Conservation (phyloP, 2,888 invertebrate species). For the Molorchus minor region DNA sequence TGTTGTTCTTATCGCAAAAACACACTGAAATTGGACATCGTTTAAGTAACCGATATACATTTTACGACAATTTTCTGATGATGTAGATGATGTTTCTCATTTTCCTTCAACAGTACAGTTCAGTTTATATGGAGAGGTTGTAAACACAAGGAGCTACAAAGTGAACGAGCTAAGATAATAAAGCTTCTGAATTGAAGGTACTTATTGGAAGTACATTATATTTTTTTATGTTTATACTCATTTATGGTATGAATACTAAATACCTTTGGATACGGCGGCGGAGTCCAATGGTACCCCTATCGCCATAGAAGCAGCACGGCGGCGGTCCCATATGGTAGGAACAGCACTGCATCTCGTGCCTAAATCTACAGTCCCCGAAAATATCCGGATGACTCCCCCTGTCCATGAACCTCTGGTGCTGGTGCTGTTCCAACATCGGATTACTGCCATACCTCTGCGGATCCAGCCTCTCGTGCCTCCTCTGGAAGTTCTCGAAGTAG, state of each 20-base stretch:
- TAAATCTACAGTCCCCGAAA: slow-evolving; percentile 54
- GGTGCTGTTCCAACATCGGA: slow-evolving; percentile 58
- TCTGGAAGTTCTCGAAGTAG: slow-evolving; percentile 69
- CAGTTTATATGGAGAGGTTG: too few species aligned
- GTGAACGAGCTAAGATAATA: too few species aligned
- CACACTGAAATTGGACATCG: too few species aligned
- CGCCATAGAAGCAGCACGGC: slow-evolving; percentile 56
- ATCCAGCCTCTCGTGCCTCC: slow-evolving; percentile 66
- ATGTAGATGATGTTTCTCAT: too few species aligned
- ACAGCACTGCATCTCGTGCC: slow-evolving; percentile 54
- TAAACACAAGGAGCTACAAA: too few species aligned
- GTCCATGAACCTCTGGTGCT: slow-evolving; percentile 40
- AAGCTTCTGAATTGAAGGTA: too few species aligned
- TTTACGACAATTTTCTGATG: too few species aligned
- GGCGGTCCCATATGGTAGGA: slow-evolving; percentile 56
- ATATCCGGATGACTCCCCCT: slow-evolving; percentile 62
- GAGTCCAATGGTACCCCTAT: slow-evolving; percentile 57
- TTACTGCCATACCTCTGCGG: slow-evolving; percentile 61
- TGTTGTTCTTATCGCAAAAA: too few species aligned
- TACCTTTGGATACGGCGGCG: slow-evolving; percentile 55
- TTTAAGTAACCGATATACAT: too few species aligned
- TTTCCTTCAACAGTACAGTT: too few species aligned
- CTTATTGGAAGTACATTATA: too few species aligned
- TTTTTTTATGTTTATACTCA: too few species aligned
- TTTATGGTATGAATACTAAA: background rate